Evolutionary conservation across 2,797 vertebrate species (phyloP).

Genomic region (Sus cebifrons): DNA sequence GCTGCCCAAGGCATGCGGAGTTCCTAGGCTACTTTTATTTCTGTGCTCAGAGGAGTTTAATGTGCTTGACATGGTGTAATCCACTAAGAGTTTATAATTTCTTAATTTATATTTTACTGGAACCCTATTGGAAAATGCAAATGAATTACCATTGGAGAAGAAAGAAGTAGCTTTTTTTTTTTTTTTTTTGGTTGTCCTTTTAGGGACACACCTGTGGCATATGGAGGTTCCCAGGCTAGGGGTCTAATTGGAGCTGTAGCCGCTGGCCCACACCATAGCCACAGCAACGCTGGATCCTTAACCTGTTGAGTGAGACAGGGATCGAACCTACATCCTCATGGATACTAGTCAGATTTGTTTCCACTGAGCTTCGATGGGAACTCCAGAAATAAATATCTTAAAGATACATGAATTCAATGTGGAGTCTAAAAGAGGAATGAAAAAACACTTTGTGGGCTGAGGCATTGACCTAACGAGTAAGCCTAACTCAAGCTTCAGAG

Average conservation of each 20-base stretch:
- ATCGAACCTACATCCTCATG: no score
- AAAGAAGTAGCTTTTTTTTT: neutral
- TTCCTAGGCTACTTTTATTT: neutral
- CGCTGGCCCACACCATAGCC: no score
- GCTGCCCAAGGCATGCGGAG: no score
- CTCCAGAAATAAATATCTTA: neutral
- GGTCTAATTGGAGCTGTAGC: no score
- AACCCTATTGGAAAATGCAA: constrained; percentile 13
- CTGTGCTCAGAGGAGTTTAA: neutral
- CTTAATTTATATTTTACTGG: constrained; percentile 49
- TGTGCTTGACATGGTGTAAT: constrained; percentile 14
- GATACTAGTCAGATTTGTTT: no score
- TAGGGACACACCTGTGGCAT: no score
- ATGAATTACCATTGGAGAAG: neutral
- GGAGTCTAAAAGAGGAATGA: constrained; percentile 28
- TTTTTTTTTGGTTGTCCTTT: no score
- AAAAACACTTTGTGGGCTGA: neutral
- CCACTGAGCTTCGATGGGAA: no score
- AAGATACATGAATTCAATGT: neutral
- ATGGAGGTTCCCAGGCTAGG: no score
- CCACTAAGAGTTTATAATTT: neutral
- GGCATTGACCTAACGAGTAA: neutral
- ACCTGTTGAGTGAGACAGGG: no score
- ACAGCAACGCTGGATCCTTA: no score
- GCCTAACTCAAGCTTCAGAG: neutral